Evolutionary conservation across 2,888 invertebrate species (phyloP), one percentile per base, ranked within the genome.

Genomic region (Drosophila quinaria): DNA sequence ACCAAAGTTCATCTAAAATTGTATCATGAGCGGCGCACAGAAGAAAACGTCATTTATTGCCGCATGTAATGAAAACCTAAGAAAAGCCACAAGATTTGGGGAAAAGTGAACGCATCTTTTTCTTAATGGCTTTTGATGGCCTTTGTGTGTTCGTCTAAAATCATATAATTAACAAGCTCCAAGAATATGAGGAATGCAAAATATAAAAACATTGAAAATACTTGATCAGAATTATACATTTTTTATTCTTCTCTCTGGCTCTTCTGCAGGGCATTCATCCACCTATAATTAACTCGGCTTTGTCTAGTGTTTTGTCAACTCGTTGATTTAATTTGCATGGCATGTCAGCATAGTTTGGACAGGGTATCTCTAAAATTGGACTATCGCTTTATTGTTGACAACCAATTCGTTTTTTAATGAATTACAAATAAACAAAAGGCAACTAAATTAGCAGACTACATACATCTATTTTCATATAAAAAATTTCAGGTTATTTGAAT

Each of bases 11-110:
- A 33, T 81, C 86, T 86, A 80, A 82, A 85, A 76, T 80, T 87
- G 82, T 70, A 78, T 63, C 64, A 56, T 64, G 67, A 74, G 59
- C 80, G 49, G 65, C 51, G 58, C 75, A 44, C 35, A 22, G 37
- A 66, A 51, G 49, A 56, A 68, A 84, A 81, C 88, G 88, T 85
- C 84, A 85, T 80, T 80, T 79, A 77, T 86, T 74, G 67, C 67
- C 56, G 64, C 63, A 62, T 65, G 66, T 49, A 58, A 55, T 44
- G 25, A 51, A 63, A 65, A 29, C 58, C 46, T 70, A 33, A 42
- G 37, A 50, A 70, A 73, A 50, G 22, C 33, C 50, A 56, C 64
- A 39, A 73, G 46, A 51, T 73, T 66, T 56, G 13, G 29, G 15
- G 4, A 52, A 54, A 67, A 47, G 17, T 42, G 13, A 41, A 44